Evolutionary conservation across 2,888 invertebrate species (phyloP).

Genomic region (Creontiades dilutus): DNA sequence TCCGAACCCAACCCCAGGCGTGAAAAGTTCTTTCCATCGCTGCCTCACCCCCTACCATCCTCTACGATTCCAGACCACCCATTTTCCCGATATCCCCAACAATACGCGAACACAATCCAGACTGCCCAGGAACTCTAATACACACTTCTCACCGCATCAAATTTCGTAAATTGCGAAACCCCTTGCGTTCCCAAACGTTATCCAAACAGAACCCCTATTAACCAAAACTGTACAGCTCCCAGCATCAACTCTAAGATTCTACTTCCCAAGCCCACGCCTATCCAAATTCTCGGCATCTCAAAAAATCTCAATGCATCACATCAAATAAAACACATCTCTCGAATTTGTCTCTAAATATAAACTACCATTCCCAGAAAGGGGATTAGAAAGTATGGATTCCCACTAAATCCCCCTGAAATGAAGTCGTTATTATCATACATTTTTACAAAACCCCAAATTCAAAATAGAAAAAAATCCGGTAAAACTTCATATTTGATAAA

Average conservation of each 20-base stretch:
- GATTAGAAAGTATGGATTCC: too few relatives aligned
- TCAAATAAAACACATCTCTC: too few relatives aligned
- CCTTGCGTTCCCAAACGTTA: too few relatives aligned
- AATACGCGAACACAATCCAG: not conserved
- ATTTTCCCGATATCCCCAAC: constrained; percentile 1
- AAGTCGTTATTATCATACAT: too few relatives aligned
- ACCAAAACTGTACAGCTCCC: not conserved
- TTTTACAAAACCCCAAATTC: too few relatives aligned
- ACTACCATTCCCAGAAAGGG: too few relatives aligned
- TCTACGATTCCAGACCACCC: not conserved
- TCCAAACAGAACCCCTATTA: not conserved
- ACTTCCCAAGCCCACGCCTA: not conserved
- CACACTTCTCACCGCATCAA: not conserved
- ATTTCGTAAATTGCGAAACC: not conserved
- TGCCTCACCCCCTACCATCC: constrained; percentile 21
- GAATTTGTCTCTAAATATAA: too few relatives aligned
- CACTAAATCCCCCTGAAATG: too few relatives aligned
- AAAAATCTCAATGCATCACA: too few relatives aligned
- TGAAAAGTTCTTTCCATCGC: not conserved
- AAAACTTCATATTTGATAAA: too few relatives aligned
- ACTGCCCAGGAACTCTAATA: not conserved
- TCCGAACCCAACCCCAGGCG: not conserved
- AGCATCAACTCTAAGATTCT: constrained; percentile 26
- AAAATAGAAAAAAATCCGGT: too few relatives aligned
- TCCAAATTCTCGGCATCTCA: not conserved